Evolutionary conservation across 2,888 invertebrate species (phyloP).

Genomic region (Gibbula magus): DNA sequence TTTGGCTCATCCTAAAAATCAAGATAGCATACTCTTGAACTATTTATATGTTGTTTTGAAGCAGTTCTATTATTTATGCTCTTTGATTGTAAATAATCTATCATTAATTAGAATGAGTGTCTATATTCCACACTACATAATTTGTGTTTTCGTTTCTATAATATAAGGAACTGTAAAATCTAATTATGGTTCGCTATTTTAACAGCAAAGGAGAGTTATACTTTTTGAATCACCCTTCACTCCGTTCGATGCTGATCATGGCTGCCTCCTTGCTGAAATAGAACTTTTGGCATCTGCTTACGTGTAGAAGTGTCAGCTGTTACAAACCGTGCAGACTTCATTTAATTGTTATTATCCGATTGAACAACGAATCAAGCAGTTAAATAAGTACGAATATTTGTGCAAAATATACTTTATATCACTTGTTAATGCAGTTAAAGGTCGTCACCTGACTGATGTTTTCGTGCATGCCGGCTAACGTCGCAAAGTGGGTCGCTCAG

Average conservation of each 20-base stretch:
- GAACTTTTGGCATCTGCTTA: conserved; percentile 21
- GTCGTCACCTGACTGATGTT: not conserved
- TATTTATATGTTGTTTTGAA: no score
- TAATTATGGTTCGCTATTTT: no score
- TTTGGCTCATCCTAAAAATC: no score
- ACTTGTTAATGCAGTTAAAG: not conserved
- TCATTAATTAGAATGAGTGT: no score
- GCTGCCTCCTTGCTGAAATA: conserved; percentile 22
- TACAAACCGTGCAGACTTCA: not conserved
- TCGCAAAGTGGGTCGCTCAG: not conserved
- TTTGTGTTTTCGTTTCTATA: no score
- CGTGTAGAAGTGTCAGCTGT: conserved; percentile 19
- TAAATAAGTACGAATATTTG: not conserved
- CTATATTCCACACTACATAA: no score
- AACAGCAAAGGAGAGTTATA: not conserved
- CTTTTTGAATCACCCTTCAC: not conserved
- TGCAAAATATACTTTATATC: no score
- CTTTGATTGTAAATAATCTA: no score
- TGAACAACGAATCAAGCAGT: not conserved
- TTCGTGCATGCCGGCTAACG: not conserved
- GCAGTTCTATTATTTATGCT: no score
- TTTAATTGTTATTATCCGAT: not conserved
- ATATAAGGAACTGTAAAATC: no score
- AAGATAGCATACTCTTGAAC: no score
- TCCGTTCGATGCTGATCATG: not conserved